Percentiles rank a stretch among this genome's conserved stretches.
These are phyloP conservation scores for Macrobrachium nipponense DNA, from an alignment of 1,140 invertebrate species.

Conservation along the genomic window DNA sequence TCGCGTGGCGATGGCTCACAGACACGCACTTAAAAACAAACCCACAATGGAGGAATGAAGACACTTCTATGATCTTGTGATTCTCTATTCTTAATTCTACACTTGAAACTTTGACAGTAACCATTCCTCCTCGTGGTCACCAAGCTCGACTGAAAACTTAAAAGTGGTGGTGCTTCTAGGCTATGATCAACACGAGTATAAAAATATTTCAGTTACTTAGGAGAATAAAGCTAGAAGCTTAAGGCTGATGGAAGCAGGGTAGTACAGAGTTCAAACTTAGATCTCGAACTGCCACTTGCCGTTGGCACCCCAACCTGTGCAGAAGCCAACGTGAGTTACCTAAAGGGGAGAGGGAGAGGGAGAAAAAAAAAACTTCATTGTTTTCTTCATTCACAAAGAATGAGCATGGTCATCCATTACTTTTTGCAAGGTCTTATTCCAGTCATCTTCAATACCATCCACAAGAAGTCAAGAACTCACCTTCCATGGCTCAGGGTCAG, in stretches of 20 bases:
- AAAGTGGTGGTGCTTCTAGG: too few species aligned
- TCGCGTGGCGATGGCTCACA: too few species aligned
- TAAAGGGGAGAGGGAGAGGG: conserved; percentile 6
- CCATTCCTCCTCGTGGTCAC: too few species aligned
- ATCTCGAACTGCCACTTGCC: conserved; percentile 61
- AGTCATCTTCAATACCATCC: neutral
- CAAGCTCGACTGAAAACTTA: too few species aligned
- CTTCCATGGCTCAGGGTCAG: conserved; percentile 62
- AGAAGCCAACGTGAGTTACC: conserved; percentile 62
- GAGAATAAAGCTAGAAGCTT: too few species aligned
- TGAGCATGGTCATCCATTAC: neutral
- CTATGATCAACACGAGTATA: too few species aligned
- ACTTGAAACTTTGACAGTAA: too few species aligned
- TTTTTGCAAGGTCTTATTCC: neutral
- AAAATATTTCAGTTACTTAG: too few species aligned
- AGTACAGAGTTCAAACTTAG: conserved; percentile 4
- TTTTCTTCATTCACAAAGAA: neutral
- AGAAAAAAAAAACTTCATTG: neutral
- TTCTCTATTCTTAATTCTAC: too few species aligned
- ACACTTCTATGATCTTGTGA: too few species aligned
- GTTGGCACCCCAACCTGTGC: conserved; percentile 58
- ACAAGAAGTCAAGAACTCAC: conserved; percentile 1
- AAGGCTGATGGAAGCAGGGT: neutral
- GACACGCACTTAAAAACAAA: too few species aligned
- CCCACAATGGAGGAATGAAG: too few species aligned